Evolutionary conservation across 1,140 invertebrate genomes (phyloP), one percentile per base, ranked within the genome.

Genomic region (Nephila pilipes): DNA sequence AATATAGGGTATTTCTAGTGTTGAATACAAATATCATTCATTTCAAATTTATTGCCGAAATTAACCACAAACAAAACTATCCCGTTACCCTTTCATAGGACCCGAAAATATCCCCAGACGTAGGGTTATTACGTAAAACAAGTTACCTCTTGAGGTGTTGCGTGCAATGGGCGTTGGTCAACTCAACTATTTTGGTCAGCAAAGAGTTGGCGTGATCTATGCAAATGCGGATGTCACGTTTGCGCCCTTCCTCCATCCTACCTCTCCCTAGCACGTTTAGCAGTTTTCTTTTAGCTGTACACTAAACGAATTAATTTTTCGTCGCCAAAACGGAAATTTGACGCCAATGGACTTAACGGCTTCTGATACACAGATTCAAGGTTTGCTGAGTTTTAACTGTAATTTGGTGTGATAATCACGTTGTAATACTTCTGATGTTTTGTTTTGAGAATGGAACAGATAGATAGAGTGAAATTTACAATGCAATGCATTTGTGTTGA

Each of bases 151-250:
- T 57, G 54, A 83, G 81, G 32, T 60, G 29, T 75, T 46, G 90
- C 81, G 58, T 65, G 81, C 81, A n/a, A 85, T 85, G 90, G 90
- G 90, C 90, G 90, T 92, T 92, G 90, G 80, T 92, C 90, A 85
- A 10, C 36, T 25, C 60, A 57, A 92, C 90, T 92, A 92, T 92
- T 92, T 92, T 92, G 60, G 90, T 92, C 81, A 55, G 80, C 81
- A 92, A 92, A 85, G 90, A 92, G 90, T 92, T 90, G 60, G 81
- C 90, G 90, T 92, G 90, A 54, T 85, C 25, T 92, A 92, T 92
- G 81, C 80, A 92, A 92, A 92, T 92, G 80, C 90, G 90, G 90
- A 92, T 85, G 81, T 92, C 90, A 92, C 90, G 90, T 92, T 69
- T 63, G 20, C 55, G 22, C 46, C 38, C 32, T 36, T 38, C 80